phyloP scores from a whole-genome alignment of 2,797 vertebrate species.

The Cyprinella venusta region DNA sequence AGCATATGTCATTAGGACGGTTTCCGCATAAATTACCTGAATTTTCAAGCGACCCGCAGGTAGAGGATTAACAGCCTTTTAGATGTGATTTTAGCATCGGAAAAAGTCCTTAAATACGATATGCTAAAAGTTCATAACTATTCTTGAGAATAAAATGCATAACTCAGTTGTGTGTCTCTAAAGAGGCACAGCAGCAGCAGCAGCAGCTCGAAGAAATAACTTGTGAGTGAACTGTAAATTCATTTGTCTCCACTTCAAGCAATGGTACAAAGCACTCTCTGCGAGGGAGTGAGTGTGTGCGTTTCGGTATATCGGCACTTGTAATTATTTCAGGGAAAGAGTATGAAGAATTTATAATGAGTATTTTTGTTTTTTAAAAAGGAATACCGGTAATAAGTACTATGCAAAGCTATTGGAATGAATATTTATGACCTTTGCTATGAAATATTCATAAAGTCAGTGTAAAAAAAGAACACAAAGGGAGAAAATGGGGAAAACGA shows the following conservation, averaged over 20 bases:
- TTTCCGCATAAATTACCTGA: conserved; percentile 41
- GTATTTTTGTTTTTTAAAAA: conserved; percentile 93
- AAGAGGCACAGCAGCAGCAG: conserved; percentile 13
- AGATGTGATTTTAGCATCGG: background rate
- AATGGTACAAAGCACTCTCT: conserved; percentile 49
- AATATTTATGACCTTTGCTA: conserved; percentile 97
- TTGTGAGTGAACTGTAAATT: conserved; percentile 52
- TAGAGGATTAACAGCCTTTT: conserved; percentile 16
- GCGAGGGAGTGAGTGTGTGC: conserved; percentile 36
- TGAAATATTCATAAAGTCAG: conserved; percentile 98
- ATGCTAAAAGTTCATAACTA: conserved; percentile 15
- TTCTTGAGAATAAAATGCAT: conserved; percentile 9
- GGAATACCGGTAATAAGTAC: conserved; percentile 95
- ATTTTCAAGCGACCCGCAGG: conserved; percentile 16
- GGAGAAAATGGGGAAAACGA: conserved; percentile 63
- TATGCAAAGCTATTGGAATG: conserved; percentile 98
- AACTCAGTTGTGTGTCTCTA: conserved; percentile 21
- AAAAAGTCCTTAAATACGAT: conserved; percentile 4
- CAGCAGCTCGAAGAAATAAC: conserved; percentile 38
- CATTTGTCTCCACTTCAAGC: conserved; percentile 62
- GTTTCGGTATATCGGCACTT: conserved; percentile 52
- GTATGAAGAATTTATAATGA: conserved; percentile 95
- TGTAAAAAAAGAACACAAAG: conserved; percentile 73
- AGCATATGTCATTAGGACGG: conserved; percentile 31
- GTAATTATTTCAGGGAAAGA: conserved; percentile 76